Conservation (phyloP, 2,113 vertebrate genomes). For the Cardinalis cardinalis region DNA sequence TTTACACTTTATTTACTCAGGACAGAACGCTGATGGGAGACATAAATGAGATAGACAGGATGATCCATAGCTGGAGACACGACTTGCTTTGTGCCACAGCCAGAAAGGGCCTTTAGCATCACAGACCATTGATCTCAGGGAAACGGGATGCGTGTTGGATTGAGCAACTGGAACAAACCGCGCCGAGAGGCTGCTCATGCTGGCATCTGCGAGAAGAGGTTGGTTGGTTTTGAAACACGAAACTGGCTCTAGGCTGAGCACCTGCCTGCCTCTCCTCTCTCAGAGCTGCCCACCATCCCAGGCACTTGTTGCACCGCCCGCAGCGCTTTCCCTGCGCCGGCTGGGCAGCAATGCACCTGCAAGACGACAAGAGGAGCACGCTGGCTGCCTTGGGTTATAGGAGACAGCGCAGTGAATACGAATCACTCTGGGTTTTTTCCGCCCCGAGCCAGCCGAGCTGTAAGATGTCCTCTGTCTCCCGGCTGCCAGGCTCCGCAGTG, state of each 20-base stretch:
- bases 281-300: neutral
- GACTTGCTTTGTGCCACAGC: neutral
- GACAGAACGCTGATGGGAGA: slow-evolving; percentile 5
- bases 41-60: slow-evolving; percentile 3
- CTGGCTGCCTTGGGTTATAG: neutral
- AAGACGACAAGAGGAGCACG: fast-evolving
- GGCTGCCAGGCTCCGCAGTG: neutral
- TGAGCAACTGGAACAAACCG: neutral
- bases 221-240: neutral
- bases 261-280: neutral
- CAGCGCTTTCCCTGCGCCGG: neutral
- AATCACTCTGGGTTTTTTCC: neutral
- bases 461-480: neutral
- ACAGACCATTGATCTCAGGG: neutral
- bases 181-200: neutral
- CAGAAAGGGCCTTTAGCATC: neutral
- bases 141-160: neutral
- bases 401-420: neutral
- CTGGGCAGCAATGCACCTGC: neutral
- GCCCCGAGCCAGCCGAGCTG: neutral
- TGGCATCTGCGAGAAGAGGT: neutral
- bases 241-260: neutral
- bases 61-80: neutral
- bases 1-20: slow-evolving; percentile 49
- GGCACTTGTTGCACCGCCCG: neutral